A percentile compares a stretch with the other conserved stretches of the same genome.
Evolutionary conservation across 37 sponge, comb jelly and placozoan species (phyloP).

Genomic region (Theonella swinhoei): DNA sequence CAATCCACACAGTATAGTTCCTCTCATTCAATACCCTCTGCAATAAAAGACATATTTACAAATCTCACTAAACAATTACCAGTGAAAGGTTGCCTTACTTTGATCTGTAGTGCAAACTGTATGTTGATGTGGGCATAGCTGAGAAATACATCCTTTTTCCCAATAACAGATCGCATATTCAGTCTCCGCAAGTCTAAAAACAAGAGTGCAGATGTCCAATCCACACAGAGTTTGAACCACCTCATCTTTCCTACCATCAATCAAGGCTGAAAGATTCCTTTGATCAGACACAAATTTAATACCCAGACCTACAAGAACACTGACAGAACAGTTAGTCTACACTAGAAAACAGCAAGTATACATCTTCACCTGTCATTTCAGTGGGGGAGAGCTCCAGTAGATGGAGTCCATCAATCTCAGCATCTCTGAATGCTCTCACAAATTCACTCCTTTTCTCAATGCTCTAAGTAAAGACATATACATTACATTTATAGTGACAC

Average conservation of each 20-base stretch:
- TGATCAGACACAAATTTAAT: slow-evolving; percentile 65
- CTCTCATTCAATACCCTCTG: slow-evolving; percentile 60
- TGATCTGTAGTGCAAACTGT: slow-evolving; percentile 51
- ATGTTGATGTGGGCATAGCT: slow-evolving; percentile 80
- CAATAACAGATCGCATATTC: slow-evolving; percentile 52
- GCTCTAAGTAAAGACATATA: slow-evolving; percentile 1
- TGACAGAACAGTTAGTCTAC: background rate
- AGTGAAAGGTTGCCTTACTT: slow-evolving; percentile 22
- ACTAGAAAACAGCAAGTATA: background rate
- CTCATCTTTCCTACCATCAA: slow-evolving; percentile 42
- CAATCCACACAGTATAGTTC: slow-evolving; percentile 78
- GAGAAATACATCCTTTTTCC: slow-evolving; percentile 69
- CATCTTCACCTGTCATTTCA: slow-evolving; percentile 60
- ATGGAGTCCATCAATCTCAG: slow-evolving; percentile 63
- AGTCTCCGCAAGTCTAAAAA: slow-evolving; percentile 53
- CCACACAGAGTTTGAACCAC: background rate
- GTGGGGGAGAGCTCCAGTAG: slow-evolving; percentile 58
- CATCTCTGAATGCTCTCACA: slow-evolving; percentile 28
- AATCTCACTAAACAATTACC: background rate
- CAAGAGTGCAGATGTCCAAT: background rate
- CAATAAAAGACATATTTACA: background rate
- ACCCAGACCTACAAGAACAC: slow-evolving; percentile 49
- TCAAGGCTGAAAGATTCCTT: slow-evolving; percentile 34
- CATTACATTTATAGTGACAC: background rate
- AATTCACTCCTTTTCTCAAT: slow-evolving; percentile 45